Base-by-base conservation (phyloP, 2,797 vertebrate genomes). In the Nothura maculosa region DNA sequence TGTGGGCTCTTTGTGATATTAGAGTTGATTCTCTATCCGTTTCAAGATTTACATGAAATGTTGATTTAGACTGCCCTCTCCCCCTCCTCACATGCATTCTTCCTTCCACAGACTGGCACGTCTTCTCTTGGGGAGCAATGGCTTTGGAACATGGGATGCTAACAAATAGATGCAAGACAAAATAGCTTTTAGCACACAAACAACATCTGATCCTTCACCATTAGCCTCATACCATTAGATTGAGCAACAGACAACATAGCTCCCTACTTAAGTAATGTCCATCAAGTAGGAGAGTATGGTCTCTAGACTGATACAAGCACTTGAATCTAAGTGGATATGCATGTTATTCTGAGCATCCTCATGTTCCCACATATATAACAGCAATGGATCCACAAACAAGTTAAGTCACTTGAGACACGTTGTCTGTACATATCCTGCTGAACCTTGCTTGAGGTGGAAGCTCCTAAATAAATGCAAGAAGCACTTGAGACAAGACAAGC, bases 401-500 rank as follows among this genome's bases (percentile, higher is more conserved):
- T 24, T 48, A 77, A 85, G 85, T 68, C 32, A 74, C 38, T 62
- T 30, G 54, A 52, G 38, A 89, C 50, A 75, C 38, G 34, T 63
- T 48, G 63, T 67, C 32, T 78, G 12, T 62, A 78, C 68, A 42
- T 14, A 85, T 61, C 28, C n/a, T 19, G 61, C 77, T 40, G 12
- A 84, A 90, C 42, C 27, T 34, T 6, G 62, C 77, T 91, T 86
- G 57, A 85, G 77, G 52, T 54, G 34, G 52, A 61, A 73, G 42
- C 40, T 63, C 18, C 77, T 78, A 81, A 85, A 81, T 36, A 83
- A 91, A 93, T 48, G 42, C 20, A 86, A 90, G n/a, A 27, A 85
- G 45, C 38, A 82, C 66, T 68, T 87, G 83, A 85, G 25, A 52
- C 28, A 52, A 93, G 34, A 25, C 24, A 89, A 81, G 48, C 58